phyloP scores from a whole-genome alignment of 2,113 vertebrate species.

The Varanus komodoensis region DNA sequence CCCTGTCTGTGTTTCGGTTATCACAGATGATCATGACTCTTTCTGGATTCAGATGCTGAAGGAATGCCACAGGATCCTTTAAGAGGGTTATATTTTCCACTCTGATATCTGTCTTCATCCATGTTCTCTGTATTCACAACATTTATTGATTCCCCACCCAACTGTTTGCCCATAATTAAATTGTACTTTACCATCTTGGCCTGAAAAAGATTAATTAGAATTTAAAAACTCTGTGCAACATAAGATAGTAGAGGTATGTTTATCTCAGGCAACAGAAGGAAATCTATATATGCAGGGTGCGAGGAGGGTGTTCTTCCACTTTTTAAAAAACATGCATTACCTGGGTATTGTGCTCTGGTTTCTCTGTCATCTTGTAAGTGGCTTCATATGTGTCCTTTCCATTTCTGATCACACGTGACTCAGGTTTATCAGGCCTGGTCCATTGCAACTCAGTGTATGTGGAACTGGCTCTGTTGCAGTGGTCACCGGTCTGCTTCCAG shows the following conservation, averaged over 20 bases:
- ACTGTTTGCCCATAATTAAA: constrained; percentile 31
- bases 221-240: neutral
- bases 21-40: neutral
- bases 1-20: neutral
- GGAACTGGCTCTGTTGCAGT: neutral
- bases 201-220: constrained; percentile 18
- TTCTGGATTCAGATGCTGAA: neutral
- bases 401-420: neutral
- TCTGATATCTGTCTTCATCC: neutral
- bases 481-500: neutral
- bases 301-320: neutral
- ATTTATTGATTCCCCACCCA: constrained; percentile 19
- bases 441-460: neutral
- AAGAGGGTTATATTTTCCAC: constrained; percentile 14
- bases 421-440: neutral
- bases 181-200: neutral
- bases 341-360: neutral
- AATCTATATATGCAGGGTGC: neutral
- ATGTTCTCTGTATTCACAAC: neutral
- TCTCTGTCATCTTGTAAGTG: neutral
- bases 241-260: neutral
- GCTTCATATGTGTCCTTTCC: neutral
- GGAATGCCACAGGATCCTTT: neutral
- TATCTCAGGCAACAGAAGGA: neutral
- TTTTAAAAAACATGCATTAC: neutral